These are phyloP conservation scores for Morus bassanus DNA, from an alignment of 2,797 vertebrate species.

Conservation along the genomic window DNA sequence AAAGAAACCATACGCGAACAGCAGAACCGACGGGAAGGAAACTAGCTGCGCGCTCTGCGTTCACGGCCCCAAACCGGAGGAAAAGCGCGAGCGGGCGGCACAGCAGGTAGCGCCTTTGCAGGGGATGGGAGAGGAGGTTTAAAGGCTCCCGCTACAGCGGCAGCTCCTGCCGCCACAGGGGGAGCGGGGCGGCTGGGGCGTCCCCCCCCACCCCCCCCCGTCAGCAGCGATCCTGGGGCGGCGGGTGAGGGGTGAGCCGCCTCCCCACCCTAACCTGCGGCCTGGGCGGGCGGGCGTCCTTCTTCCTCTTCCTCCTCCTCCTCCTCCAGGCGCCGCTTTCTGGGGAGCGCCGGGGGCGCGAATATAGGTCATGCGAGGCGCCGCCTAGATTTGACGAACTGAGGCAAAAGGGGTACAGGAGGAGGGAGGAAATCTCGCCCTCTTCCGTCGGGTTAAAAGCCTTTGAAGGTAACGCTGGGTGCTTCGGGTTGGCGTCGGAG, in stretches of 20 bases:
- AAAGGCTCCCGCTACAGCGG: neutral
- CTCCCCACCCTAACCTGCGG: neutral
- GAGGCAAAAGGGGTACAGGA: neutral
- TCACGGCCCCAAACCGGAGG: rapidly evolving
- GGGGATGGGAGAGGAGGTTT: no score
- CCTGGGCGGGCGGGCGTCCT: no score
- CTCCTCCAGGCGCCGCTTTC: no score
- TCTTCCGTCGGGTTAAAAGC: neutral
- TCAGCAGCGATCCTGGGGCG: neutral
- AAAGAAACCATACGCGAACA: rapidly evolving
- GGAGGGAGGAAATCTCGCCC: no score
- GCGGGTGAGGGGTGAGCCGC: neutral
- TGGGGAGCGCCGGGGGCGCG: neutral
- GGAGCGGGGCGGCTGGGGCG: neutral
- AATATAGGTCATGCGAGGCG: neutral
- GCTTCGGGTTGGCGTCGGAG: neutral
- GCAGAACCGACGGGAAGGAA: neutral
- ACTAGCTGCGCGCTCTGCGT: rapidly evolving
- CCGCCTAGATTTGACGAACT: neutral
- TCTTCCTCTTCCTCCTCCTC: neutral
- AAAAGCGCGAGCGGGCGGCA: neutral
- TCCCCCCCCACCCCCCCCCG: no score
- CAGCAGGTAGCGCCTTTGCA: neutral
- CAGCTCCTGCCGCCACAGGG: neutral
- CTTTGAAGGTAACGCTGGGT: neutral